Evolutionary conservation across 2,888 invertebrate genomes (phyloP).

Genomic region (Tetheella fluctuosa): DNA sequence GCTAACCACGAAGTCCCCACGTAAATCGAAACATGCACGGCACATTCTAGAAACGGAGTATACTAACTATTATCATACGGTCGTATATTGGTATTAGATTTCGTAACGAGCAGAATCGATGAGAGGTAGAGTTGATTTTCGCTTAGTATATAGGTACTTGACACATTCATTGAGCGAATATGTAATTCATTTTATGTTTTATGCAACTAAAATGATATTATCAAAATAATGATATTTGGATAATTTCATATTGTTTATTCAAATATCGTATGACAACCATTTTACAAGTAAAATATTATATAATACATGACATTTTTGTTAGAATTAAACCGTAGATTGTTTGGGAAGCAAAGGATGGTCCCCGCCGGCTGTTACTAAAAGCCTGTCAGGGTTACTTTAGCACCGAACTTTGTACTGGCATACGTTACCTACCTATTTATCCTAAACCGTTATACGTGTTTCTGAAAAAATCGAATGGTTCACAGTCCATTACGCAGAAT

Average conservation of each 20-base stretch:
- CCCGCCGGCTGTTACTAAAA: conserved; percentile 45
- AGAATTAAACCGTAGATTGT: conserved; percentile 32
- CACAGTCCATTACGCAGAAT: not conserved
- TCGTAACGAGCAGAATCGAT: no score
- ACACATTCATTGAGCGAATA: no score
- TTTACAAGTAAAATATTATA: not conserved
- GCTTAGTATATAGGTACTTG: no score
- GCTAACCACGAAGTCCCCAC: no score
- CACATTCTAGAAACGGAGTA: no score
- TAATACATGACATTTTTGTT: conserved; percentile 21
- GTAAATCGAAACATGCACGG: no score
- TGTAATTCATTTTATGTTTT: no score
- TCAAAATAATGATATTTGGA: no score
- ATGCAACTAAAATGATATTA: no score
- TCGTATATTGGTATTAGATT: no score
- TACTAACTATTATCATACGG: no score
- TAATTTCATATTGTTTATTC: not conserved
- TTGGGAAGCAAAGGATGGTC: conserved; percentile 18
- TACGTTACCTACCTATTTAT: conserved; percentile 16
- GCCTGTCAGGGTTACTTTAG: conserved; percentile 50
- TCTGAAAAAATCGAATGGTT: not conserved
- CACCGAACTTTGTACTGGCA: conserved; percentile 29
- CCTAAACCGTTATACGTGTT: not conserved
- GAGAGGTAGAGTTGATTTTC: no score
- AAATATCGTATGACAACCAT: not conserved